A percentile compares a stretch with the other conserved stretches of the same genome.
Conservation (phyloP, 2,888 invertebrate species). For the Dynastes maya region DNA sequence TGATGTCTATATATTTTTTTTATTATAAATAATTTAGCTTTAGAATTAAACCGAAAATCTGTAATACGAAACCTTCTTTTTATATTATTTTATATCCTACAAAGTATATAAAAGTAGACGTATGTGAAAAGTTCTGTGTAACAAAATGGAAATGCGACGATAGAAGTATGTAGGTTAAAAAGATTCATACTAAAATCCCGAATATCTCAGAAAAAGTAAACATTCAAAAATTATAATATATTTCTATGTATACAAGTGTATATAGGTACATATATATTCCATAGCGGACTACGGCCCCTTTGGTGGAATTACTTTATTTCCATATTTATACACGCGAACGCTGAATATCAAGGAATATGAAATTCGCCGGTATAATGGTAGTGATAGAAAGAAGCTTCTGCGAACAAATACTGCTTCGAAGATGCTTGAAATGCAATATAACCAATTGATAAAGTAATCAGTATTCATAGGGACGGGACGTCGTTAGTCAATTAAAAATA, state of each 20-base stretch:
- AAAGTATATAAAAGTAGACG: not conserved
- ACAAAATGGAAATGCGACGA: conserved; percentile 1
- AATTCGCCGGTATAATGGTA: conserved; percentile 8
- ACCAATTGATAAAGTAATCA: too few relatives aligned
- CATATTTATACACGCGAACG: conserved; percentile 32
- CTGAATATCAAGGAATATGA: conserved; percentile 19
- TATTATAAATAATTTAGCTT: too few relatives aligned
- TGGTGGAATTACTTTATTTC: conserved; percentile 35
- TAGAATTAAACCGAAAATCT: too few relatives aligned
- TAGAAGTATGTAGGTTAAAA: conserved; percentile 39
- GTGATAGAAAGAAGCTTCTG: too few relatives aligned
- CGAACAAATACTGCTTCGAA: too few relatives aligned
- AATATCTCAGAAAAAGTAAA: conserved; percentile 33
- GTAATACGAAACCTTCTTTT: too few relatives aligned
- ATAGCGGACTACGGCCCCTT: conserved; percentile 1
- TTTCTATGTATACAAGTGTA: conserved; percentile 25
- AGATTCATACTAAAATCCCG: conserved; percentile 36
- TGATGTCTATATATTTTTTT: too few relatives aligned
- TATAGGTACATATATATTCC: not conserved
- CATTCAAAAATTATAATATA: conserved; percentile 46
- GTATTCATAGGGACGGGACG: too few relatives aligned
- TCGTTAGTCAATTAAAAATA: too few relatives aligned
- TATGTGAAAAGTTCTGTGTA: not conserved
- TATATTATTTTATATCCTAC: too few relatives aligned
- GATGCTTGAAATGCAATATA: too few relatives aligned